Evolutionary conservation across 2,888 invertebrate genomes (phyloP).

Genomic region (Oxystoma pomonae): DNA sequence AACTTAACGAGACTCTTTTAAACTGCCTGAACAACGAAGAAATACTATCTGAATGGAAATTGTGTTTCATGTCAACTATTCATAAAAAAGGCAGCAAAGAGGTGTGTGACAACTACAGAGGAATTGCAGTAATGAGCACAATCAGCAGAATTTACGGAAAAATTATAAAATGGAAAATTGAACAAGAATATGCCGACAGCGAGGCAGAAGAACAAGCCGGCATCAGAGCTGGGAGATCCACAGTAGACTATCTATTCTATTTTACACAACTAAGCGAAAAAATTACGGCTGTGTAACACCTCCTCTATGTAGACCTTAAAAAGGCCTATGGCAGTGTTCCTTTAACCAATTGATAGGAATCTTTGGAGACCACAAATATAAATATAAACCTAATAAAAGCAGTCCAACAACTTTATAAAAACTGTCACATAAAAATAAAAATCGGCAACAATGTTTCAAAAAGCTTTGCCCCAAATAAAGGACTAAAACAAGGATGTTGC

Average conservation of each 20-base stretch:
- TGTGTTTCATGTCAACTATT: not conserved
- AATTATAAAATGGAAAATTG: not conserved
- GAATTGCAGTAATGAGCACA: not conserved
- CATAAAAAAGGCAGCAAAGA: not conserved
- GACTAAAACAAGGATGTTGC: slow-evolving; percentile 8
- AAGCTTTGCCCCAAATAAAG: slow-evolving; percentile 3
- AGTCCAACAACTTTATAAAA: not conserved
- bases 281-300: not conserved
- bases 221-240: not conserved
- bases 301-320: slow-evolving; percentile 6
- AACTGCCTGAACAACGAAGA: not conserved
- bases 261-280: not conserved
- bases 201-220: not conserved
- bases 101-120: not conserved
- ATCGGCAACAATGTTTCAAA: not conserved
- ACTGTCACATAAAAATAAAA: slow-evolving; percentile 1
- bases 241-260: not conserved
- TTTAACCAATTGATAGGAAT: not conserved
- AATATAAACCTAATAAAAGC: slow-evolving; percentile 1
- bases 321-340: slow-evolving; percentile 7
- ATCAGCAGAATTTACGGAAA: not conserved
- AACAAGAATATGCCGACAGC: not conserved
- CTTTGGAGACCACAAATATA: slow-evolving; percentile 1
- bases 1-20: not conserved
- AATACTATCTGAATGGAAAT: not conserved